phyloP scores from a whole-genome alignment of 2,888 invertebrate genomes.

The Oxytorus armatus region DNA sequence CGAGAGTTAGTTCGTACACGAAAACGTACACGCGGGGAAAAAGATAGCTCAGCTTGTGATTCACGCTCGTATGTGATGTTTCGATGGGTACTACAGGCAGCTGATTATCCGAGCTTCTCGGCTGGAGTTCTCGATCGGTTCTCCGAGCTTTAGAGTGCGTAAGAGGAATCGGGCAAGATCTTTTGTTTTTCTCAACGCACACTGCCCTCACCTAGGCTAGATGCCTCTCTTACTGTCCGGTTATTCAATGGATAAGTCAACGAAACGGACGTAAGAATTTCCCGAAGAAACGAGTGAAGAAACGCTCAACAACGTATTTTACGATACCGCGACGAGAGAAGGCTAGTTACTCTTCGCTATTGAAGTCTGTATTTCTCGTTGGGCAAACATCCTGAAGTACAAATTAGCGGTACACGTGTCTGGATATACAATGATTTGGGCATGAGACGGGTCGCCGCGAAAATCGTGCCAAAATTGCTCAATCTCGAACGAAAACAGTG shows the following conservation, averaged over 20 bases:
- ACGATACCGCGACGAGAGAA: no score
- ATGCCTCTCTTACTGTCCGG: slow-evolving; percentile 9
- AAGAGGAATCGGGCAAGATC: not conserved
- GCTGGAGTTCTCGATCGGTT: slow-evolving; percentile 70
- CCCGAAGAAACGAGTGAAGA: slow-evolving; percentile 1
- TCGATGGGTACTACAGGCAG: slow-evolving; percentile 69
- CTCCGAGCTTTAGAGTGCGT: slow-evolving; percentile 52
- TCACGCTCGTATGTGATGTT: not conserved
- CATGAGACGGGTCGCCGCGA: no score
- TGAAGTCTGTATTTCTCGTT: slow-evolving; percentile 29
- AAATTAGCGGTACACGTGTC: not conserved
- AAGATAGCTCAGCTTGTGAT: not conserved
- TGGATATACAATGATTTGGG: not conserved
- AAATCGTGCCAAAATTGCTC: no score
- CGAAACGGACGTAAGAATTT: not conserved
- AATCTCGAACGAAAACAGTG: no score
- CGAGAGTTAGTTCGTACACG: not conserved
- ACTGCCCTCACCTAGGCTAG: not conserved
- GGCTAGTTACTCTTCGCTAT: slow-evolving; percentile 1
- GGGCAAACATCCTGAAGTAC: slow-evolving; percentile 20
- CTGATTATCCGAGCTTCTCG: slow-evolving; percentile 75
- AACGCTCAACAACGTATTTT: slow-evolving; percentile 21
- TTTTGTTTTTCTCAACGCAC: not conserved
- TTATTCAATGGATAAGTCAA: slow-evolving; percentile 14
- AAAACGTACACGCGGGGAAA: not conserved